Evolutionary conservation across 2,888 invertebrate genomes (phyloP).

Genomic region (Cylindroiulus punctatus): DNA sequence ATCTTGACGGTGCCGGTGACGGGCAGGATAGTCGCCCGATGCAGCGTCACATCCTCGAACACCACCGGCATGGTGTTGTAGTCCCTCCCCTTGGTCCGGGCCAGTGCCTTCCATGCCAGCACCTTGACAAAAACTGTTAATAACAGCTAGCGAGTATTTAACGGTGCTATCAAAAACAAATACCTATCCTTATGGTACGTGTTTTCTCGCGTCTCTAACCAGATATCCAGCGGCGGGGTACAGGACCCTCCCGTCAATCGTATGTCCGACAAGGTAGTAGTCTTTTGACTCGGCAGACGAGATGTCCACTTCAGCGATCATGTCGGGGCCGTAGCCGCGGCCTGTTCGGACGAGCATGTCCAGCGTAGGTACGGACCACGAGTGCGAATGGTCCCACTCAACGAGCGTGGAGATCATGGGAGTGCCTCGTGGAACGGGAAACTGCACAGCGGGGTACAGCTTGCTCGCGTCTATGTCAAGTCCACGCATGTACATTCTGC

Average conservation of each 20-base stretch:
- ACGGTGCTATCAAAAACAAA: neutral
- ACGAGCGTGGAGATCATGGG: slow-evolving; percentile 88
- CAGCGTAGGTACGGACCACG: slow-evolving; percentile 87
- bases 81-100: slow-evolving; percentile 79
- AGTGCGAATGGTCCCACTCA: slow-evolving; percentile 90
- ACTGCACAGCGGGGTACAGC: slow-evolving; percentile 79
- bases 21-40: slow-evolving; percentile 91
- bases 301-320: slow-evolving; percentile 77
- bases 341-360: slow-evolving; percentile 65
- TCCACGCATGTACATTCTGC: slow-evolving; percentile 80
- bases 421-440: slow-evolving; percentile 90
- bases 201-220: slow-evolving; percentile 69
- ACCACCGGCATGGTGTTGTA: slow-evolving; percentile 83
- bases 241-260: slow-evolving; percentile 86
- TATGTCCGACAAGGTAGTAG: slow-evolving; percentile 77
- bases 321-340: slow-evolving; percentile 81
- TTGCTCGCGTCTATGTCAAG: slow-evolving; percentile 78
- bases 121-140: slow-evolving; percentile 68
- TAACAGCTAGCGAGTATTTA: neutral
- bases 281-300: slow-evolving; percentile 61
- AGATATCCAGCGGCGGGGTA: slow-evolving; percentile 90
- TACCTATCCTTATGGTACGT: neutral
- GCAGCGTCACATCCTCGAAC: slow-evolving; percentile 89
- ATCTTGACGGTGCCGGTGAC: slow-evolving; percentile 83
- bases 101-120: slow-evolving; percentile 86